These are phyloP conservation scores for Eulithis testata DNA, from an alignment of 2,888 invertebrate genomes.

Conservation along the genomic window DNA sequence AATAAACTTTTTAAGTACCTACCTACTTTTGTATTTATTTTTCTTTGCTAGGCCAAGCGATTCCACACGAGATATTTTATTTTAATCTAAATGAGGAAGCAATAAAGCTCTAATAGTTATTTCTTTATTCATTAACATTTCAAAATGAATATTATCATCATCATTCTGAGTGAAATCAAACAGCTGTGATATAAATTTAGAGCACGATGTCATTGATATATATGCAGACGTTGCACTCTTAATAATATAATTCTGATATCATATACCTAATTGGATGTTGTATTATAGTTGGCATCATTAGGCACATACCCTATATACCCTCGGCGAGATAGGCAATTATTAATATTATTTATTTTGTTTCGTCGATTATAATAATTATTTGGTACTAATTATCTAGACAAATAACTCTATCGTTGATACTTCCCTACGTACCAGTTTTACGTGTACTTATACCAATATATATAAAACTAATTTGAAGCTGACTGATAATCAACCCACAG, in stretches of 20 bases:
- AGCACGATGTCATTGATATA: constrained; percentile 26
- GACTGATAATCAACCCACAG: no score
- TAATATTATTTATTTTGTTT: no score
- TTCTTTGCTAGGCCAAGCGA: no score
- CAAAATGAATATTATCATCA: neutral
- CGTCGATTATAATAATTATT: neutral
- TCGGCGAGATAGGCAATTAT: neutral
- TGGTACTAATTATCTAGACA: no score
- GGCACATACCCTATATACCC: neutral
- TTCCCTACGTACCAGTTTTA: no score
- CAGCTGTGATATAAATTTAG: constrained; percentile 29
- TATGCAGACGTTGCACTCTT: constrained; percentile 24
- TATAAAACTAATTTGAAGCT: no score
- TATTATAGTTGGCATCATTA: constrained; percentile 13
- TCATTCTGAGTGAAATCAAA: constrained; percentile 2
- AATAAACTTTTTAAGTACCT: constrained; percentile 61
- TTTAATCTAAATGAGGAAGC: neutral
- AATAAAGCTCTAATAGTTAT: constrained; percentile 1
- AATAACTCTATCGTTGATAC: no score
- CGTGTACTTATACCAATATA: no score
- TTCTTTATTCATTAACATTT: constrained; percentile 7
- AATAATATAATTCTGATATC: neutral
- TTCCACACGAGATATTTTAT: neutral
- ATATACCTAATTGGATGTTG: constrained; percentile 2
- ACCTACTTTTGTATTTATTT: constrained; percentile 7